phyloP scores from a whole-genome alignment of 2,113 vertebrate genomes.

The Chauna torquata region DNA sequence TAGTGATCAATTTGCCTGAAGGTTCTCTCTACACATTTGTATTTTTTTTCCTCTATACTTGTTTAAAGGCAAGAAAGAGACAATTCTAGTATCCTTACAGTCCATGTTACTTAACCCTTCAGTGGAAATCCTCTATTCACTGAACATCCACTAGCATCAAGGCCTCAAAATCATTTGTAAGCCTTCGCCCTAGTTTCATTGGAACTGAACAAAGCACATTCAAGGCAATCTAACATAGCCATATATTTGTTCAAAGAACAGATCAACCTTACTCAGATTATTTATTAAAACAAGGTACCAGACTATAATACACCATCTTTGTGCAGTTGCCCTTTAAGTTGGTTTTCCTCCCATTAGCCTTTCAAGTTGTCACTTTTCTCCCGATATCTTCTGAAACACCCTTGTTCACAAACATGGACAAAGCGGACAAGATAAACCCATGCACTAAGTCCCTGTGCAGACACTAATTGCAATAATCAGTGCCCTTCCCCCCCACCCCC shows the following conservation, averaged over 20 bases:
- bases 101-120: not conserved
- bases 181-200: not conserved
- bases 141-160: not conserved
- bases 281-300: not conserved
- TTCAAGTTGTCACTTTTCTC: not conserved
- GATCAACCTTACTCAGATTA: not conserved
- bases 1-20: not conserved
- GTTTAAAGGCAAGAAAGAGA: not conserved
- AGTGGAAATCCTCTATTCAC: not conserved
- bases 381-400: not conserved
- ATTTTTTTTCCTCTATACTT: not conserved
- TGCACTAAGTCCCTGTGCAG: too few species aligned
- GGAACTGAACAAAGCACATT: not conserved
- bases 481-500: too few species aligned
- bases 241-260: not conserved
- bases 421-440: not conserved
- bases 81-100: not conserved
- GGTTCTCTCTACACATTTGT: not conserved
- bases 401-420: not conserved
- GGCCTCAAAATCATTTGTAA: not conserved
- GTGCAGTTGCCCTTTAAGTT: not conserved
- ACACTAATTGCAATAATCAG: not conserved
- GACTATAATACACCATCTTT: not conserved
- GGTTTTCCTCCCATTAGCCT: not conserved
- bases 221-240: not conserved